Base-by-base conservation (phyloP, 2,113 vertebrate species). In the Fulica atra region DNA sequence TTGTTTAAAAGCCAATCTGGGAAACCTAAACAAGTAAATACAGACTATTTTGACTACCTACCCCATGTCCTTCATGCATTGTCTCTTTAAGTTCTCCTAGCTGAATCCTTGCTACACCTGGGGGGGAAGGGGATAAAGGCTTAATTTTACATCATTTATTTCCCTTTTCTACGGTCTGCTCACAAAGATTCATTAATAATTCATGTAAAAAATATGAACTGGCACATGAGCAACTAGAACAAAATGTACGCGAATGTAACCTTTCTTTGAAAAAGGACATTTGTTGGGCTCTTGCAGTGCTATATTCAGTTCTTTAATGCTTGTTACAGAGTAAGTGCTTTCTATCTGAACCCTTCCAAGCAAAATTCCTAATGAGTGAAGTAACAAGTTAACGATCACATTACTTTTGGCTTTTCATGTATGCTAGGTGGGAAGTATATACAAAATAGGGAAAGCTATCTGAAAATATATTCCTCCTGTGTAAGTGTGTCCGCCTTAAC, bases 141-240 rank as follows among this genome's bases (percentile, higher is more conserved):
- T 88, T 90, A 35, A 70, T 84, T 96, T 93, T 81, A n/a, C 11
- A 5, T 84, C 53, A 51, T 86, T 87, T 91, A 61, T 95, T 81
- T 85, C 46, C 36, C 68, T 88, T 73, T 89, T 21, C n/a, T 46
- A 7, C 66, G 83, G 48, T 54, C 60, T 78, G 8, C 51, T 86
- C 74, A 78, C 78, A 88, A 64, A 38, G 68, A n/a, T 86, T 95
- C 83, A 93, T 92, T 83, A 95, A 95, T 95, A 97, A 93, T 90
- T 95, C 35, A 95, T 89, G 66, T 40, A 0, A 50, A 20, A 89
- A 61, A 48, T 68, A 25, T 54, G 68, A 92, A 87, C 53, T 36
- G 57, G 16, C 57, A 44, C 28, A 13, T 77, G 59, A 40, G 21
- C 1, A 5, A 70, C 72, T 26, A 36, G 53, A 91, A 92, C 35